A percentile compares a stretch with the other conserved stretches of the same genome.
Evolutionary conservation across 1,140 invertebrate genomes (phyloP).

Genomic region (Eupristina koningsbergeri): DNA sequence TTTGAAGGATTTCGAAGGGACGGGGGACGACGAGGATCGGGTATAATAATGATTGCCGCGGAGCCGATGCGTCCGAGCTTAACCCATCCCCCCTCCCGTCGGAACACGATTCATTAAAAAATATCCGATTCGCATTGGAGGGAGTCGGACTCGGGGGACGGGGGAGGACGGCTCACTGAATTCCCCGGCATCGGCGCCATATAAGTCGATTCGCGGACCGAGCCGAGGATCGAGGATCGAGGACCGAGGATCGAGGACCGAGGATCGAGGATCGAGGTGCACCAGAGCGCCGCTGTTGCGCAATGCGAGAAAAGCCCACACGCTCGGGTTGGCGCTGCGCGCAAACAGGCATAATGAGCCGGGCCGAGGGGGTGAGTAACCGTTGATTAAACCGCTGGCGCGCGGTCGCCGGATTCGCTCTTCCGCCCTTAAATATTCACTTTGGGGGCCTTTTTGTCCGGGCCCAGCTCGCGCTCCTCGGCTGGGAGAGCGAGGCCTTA

Average conservation of each 20-base stretch:
- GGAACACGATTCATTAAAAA: not conserved
- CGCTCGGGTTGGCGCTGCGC: not conserved
- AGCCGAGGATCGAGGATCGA: not conserved
- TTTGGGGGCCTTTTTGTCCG: not conserved
- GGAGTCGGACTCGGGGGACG: not conserved
- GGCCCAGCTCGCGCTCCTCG: not conserved
- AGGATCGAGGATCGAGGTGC: not conserved
- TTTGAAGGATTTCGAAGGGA: slow-evolving; percentile 16
- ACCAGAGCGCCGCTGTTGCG: slow-evolving; percentile 15
- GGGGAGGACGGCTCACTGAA: not conserved
- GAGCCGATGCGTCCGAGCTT: not conserved
- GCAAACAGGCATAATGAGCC: slow-evolving; percentile 1
- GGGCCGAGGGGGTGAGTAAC: not conserved
- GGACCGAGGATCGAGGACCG: not conserved
- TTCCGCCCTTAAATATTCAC: too few species aligned
- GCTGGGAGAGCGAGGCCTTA: not conserved
- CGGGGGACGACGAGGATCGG: too few species aligned
- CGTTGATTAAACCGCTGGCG: slow-evolving; percentile 40
- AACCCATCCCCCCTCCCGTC: not conserved
- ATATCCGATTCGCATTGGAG: not conserved
- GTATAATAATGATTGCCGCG: slow-evolving; percentile 3
- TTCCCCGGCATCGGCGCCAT: slow-evolving; percentile 24
- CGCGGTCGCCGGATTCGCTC: too few species aligned
- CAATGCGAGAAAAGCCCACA: not conserved
- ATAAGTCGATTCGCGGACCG: slow-evolving; percentile 37